Evolutionary conservation across 2,113 vertebrate species (phyloP).

Genomic region (Rattus norvegicus): DNA sequence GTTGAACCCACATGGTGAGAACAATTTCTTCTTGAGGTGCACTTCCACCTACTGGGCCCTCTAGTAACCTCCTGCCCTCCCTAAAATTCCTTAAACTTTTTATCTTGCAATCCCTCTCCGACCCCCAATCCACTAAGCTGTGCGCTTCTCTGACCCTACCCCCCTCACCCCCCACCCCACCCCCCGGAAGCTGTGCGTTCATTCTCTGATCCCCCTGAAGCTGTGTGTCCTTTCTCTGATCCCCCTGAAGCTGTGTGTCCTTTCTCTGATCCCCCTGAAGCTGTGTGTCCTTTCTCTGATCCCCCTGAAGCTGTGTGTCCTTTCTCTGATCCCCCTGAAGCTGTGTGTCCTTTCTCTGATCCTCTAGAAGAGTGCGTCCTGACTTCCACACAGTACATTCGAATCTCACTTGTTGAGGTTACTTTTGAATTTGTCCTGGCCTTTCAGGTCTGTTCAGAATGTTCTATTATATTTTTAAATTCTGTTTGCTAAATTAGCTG

Average conservation of each 20-base stretch:
- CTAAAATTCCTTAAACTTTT: background rate
- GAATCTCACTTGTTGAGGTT: background rate
- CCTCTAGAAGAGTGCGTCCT: background rate
- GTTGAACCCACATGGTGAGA: background rate
- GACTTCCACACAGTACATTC: background rate
- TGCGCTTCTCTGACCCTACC: background rate
- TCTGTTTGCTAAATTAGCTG: slow-evolving; percentile 54
- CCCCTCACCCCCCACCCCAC: too few relatives aligned
- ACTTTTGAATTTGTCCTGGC: background rate
- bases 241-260: too few relatives aligned
- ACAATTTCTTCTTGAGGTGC: background rate
- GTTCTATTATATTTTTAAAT: slow-evolving; percentile 44
- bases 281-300: too few relatives aligned
- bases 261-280: too few relatives aligned
- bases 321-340: too few relatives aligned
- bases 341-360: too few relatives aligned
- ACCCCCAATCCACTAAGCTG: background rate
- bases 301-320: too few relatives aligned
- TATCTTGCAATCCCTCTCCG: background rate
- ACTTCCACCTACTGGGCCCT: background rate
- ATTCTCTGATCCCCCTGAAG: too few relatives aligned
- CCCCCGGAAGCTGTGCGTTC: too few relatives aligned
- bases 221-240: too few relatives aligned
- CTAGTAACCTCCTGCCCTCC: background rate
- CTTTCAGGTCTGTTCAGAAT: slow-evolving; percentile 11